Base-by-base conservation (phyloP, 1,140 invertebrate genomes). In the Philopotamus ludificatus region DNA sequence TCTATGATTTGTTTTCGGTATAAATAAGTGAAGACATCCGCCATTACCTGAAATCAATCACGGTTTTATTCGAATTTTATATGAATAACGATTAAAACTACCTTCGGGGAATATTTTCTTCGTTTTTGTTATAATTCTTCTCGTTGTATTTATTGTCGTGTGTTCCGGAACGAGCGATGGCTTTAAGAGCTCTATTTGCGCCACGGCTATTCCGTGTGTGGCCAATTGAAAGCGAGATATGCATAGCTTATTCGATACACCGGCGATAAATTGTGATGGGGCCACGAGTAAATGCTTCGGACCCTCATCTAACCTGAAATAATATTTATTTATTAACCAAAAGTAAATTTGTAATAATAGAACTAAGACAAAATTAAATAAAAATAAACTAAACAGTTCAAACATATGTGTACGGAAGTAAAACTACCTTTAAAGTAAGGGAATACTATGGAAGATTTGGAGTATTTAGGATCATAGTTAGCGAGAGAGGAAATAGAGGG, bases 1-100 rank as follows among this genome's bases (percentile, higher is more conserved):
- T 7, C 73, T 73, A 54, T 79, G 78, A 0, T 75, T 73, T 20
- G 72, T 67, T 49, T 73, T 67, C 0, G 79, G 77, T 12, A 78
- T 74, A 1, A 73, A 63, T 1, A 79, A 72, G 45, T 79, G 78
- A 9, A 80, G 44, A 58, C 79, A 80, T 1, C 78, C 79, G 3
- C 79, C 79, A 58, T 79, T 77, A 16, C 77, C 78, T 80, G 67
- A 71, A 53, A 58, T 22, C 34, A 28, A 50, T 16, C 26, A 15
- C 9, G 26, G 15, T 50, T 15, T 1, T 22, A 22, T 34, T 10
- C 7, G 20, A 51, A 23, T 54, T 23, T 63, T 2, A 41, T 54
- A 55, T 39, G 16, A 9, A 20, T 20, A 12, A 16, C 2, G 20
- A 20, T 54, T 16, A 26, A 50, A 26, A 39, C 45, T 10, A 70